Conservation (phyloP, 2,888 invertebrate species). For the Chloroclystis v-ata region DNA sequence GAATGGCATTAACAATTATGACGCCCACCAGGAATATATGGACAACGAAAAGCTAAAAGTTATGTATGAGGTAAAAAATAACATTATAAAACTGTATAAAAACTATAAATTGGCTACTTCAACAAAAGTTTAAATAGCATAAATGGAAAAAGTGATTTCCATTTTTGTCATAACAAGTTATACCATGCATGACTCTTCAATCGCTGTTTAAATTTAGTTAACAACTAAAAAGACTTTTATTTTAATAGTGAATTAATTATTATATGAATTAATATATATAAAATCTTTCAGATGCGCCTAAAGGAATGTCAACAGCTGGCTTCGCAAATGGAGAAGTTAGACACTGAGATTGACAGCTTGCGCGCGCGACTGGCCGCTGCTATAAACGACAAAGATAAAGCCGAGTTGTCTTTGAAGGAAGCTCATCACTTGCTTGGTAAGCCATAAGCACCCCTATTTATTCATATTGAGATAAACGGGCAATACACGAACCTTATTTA, state of each 20-base stretch:
- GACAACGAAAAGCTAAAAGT: constrained; percentile 64
- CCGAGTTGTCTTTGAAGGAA: constrained; percentile 77
- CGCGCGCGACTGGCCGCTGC: constrained; percentile 77
- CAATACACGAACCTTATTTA: too few species aligned
- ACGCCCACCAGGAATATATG: constrained; percentile 59
- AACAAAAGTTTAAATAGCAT: too few species aligned
- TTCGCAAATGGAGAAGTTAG: constrained; percentile 56
- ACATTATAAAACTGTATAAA: too few species aligned
- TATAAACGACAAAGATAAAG: constrained; percentile 79
- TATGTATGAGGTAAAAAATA: constrained; percentile 62
- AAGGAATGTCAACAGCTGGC: constrained; percentile 66
- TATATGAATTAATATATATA: not conserved
- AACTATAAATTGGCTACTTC: too few species aligned
- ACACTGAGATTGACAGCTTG: constrained; percentile 65
- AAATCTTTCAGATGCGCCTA: constrained; percentile 59
- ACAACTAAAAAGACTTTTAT: too few species aligned
- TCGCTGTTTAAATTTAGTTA: too few species aligned
- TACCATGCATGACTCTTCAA: too few species aligned
- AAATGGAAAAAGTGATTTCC: too few species aligned
- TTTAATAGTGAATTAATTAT: too few species aligned
- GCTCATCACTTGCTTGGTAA: constrained; percentile 81
- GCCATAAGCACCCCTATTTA: too few species aligned
- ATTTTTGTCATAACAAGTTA: too few species aligned
- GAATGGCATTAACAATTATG: constrained; percentile 63
- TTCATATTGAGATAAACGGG: too few species aligned